These are phyloP conservation scores for Nemapogon koenigi DNA, from an alignment of 2,888 invertebrate species.

Conservation along the genomic window DNA sequence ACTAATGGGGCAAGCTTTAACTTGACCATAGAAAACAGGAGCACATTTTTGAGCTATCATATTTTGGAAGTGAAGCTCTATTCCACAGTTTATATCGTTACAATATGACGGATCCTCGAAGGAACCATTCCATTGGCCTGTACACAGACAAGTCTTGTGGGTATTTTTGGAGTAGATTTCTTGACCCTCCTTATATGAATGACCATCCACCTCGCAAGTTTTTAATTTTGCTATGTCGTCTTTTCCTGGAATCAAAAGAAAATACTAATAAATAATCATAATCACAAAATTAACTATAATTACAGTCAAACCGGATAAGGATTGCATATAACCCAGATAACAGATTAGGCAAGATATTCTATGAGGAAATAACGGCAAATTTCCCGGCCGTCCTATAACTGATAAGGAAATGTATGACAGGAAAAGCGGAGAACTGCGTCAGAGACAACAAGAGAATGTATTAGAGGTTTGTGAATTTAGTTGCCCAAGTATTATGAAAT, in stretches of 20 bases:
- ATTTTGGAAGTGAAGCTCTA: conserved; percentile 51
- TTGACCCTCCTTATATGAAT: conserved; percentile 51
- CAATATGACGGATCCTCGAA: conserved; percentile 38
- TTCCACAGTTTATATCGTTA: conserved; percentile 50
- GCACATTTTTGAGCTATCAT: conserved; percentile 49
- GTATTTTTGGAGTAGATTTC: conserved; percentile 48
- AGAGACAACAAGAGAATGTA: too few species aligned
- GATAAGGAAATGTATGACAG: too few species aligned
- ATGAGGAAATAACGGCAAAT: too few species aligned
- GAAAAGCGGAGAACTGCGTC: too few species aligned
- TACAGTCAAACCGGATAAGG: too few species aligned
- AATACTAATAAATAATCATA: too few species aligned
- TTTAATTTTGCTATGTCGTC: conserved; percentile 43
- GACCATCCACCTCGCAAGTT: conserved; percentile 50
- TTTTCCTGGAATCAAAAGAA: conserved; percentile 42
- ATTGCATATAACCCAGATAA: too few species aligned
- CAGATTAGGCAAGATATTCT: too few species aligned
- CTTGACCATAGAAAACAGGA: conserved; percentile 49
- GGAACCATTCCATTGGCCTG: conserved; percentile 45
- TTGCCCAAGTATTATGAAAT: too few species aligned
- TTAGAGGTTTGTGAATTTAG: too few species aligned
- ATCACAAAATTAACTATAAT: too few species aligned
- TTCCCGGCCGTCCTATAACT: too few species aligned
- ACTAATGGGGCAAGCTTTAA: conserved; percentile 46
- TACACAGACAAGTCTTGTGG: conserved; percentile 51